These are phyloP conservation scores for Saccostrea echinata DNA, from an alignment of 1,140 invertebrate genomes.

Conservation along the genomic window DNA sequence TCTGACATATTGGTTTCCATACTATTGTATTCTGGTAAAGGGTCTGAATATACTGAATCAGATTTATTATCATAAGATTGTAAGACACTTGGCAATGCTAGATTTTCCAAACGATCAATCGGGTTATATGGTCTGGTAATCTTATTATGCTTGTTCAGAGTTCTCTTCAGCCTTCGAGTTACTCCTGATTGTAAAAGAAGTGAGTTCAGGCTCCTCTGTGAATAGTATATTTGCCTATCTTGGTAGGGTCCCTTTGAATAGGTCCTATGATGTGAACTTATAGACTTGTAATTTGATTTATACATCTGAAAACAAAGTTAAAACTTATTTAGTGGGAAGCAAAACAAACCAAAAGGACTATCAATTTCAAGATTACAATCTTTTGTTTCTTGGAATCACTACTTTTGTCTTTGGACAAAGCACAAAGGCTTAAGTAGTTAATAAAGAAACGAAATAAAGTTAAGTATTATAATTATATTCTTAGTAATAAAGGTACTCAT, in stretches of 20 bases:
- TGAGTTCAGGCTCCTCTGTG: not conserved
- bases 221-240: not conserved
- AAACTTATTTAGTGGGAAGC: too few species aligned
- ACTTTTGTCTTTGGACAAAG: too few species aligned
- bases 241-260: not conserved
- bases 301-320: constrained; percentile 2
- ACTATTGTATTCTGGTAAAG: not conserved
- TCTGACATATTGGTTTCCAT: not conserved
- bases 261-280: not conserved
- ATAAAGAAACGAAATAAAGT: too few species aligned
- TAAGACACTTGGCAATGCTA: not conserved
- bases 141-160: not conserved
- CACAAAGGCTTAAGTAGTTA: too few species aligned
- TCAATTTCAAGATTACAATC: too few species aligned
- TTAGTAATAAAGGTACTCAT: too few species aligned
- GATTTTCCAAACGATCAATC: not conserved
- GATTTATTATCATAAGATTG: not conserved
- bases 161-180: not conserved
- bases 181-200: not conserved
- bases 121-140: not conserved
- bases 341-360: too few species aligned
- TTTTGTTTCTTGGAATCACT: too few species aligned
- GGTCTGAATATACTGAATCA: not conserved
- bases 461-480: too few species aligned
- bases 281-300: not conserved